A percentile compares a stretch with the other conserved stretches of the same genome.
Evolutionary conservation across 1,140 invertebrate genomes (phyloP).

Genomic region (Ectropis grisescens): DNA sequence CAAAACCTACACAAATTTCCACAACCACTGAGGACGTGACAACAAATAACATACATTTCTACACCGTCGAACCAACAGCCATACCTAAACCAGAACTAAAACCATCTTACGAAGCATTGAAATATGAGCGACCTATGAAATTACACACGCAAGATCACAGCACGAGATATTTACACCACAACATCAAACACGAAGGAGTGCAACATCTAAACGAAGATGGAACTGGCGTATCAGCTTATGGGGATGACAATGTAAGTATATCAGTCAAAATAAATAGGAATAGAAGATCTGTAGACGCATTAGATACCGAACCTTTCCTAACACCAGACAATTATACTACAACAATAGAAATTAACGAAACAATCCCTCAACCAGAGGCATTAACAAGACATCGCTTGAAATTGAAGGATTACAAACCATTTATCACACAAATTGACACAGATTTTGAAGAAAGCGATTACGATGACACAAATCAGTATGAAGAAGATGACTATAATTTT

Average conservation of each 20-base stretch:
- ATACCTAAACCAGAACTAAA: slow-evolving; percentile 6
- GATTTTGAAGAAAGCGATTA: slow-evolving; percentile 4
- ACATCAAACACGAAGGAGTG: slow-evolving; percentile 29
- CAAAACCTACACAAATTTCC: slow-evolving; percentile 12
- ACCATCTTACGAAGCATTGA: slow-evolving; percentile 14
- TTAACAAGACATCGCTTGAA: slow-evolving; percentile 3
- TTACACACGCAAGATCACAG: slow-evolving; percentile 11
- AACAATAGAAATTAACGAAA: slow-evolving; percentile 3
- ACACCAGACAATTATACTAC: too few relatives aligned
- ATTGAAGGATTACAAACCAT: too few relatives aligned
- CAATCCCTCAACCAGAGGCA: slow-evolving; percentile 9
- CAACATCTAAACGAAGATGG: slow-evolving; percentile 50
- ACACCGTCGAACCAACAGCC: slow-evolving; percentile 1
- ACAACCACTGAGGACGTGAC: not conserved
- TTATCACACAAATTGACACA: not conserved
- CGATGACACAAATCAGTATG: slow-evolving; percentile 3
- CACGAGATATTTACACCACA: slow-evolving; percentile 35
- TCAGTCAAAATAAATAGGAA: slow-evolving; percentile 4
- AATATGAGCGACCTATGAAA: slow-evolving; percentile 4
- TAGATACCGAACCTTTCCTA: slow-evolving; percentile 13
- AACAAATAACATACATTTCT: not conserved
- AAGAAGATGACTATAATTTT: slow-evolving; percentile 4
- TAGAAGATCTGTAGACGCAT: slow-evolving; percentile 6
- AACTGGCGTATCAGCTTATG: slow-evolving; percentile 41
- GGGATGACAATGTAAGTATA: slow-evolving; percentile 55